These are phyloP conservation scores for Laterallus jamaicensis DNA, from an alignment of 2,113 vertebrate genomes.

Conservation along the genomic window DNA sequence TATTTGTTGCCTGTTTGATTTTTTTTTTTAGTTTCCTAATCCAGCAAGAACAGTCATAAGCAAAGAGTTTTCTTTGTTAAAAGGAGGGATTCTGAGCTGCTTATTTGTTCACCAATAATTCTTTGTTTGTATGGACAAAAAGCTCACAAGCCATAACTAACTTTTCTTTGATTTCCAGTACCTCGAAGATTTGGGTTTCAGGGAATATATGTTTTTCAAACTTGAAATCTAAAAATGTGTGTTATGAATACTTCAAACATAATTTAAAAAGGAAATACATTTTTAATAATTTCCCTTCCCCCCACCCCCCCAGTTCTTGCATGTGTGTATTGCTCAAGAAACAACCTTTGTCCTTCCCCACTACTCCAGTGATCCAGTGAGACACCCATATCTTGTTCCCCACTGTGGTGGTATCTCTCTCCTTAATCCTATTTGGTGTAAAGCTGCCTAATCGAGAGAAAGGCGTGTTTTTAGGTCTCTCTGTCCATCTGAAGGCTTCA, in stretches of 20 bases:
- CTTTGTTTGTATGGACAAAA: constrained; percentile 41
- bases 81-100: constrained; percentile 23
- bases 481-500: constrained; percentile 3
- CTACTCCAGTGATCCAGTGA: background rate
- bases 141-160: constrained; percentile 23
- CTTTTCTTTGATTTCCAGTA: constrained; percentile 1
- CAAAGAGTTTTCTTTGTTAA: constrained; percentile 69
- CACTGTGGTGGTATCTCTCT: background rate
- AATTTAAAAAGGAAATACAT: background rate
- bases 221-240: background rate
- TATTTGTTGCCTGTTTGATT: constrained; percentile 84
- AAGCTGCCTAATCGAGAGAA: constrained; percentile 50
- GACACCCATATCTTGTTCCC: background rate
- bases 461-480: constrained; percentile 19
- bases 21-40: constrained; percentile 47
- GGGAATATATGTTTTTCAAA: background rate
- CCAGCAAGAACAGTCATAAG: constrained; percentile 62
- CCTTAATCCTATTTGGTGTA: constrained; percentile 44
- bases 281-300: background rate
- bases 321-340: background rate
- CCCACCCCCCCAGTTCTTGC: background rate
- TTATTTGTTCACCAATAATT: constrained; percentile 47
- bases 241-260: background rate
- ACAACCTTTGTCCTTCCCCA: background rate
- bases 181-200: background rate